Conservation (phyloP, 1,140 invertebrate genomes). For the Euwallacea fornicatus region DNA sequence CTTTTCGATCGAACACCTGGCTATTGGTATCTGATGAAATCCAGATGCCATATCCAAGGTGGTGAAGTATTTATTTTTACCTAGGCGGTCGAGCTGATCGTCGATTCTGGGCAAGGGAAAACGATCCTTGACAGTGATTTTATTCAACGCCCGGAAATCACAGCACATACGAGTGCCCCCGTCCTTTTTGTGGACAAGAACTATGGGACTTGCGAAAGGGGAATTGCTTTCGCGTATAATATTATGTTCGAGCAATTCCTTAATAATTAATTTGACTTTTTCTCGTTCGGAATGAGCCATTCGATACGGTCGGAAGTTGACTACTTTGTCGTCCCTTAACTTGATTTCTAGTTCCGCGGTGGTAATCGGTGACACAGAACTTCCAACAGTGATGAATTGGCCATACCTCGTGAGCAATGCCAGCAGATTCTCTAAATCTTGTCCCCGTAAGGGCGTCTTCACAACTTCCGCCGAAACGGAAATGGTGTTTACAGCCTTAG, state of each 20-base stretch:
- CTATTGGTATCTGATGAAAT: conserved; percentile 44
- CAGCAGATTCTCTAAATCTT: neutral
- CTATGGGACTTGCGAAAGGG: conserved; percentile 49
- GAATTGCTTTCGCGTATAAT: conserved; percentile 51
- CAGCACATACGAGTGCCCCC: conserved; percentile 48
- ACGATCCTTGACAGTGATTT: conserved; percentile 47
- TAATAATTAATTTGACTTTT: conserved; percentile 26
- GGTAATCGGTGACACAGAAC: neutral
- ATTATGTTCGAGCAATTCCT: conserved; percentile 43
- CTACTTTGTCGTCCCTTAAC: neutral
- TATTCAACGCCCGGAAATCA: conserved; percentile 50
- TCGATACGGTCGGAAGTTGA: conserved; percentile 14
- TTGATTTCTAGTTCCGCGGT: neutral
- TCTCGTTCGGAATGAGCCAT: conserved; percentile 17
- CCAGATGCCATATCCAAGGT: conserved; percentile 39
- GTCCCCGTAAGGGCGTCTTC: conserved; percentile 5
- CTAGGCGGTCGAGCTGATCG: conserved; percentile 1
- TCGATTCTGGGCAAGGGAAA: conserved; percentile 52
- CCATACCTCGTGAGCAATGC: neutral
- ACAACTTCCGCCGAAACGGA: neutral
- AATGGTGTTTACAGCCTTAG: conserved; percentile 1
- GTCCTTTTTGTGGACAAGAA: conserved; percentile 51
- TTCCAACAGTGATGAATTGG: neutral
- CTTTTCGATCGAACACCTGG: conserved; percentile 48
- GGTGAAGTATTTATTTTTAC: conserved; percentile 1